Evolutionary conservation across 2,113 vertebrate genomes (phyloP).

Genomic region (Loxodonta africana): DNA sequence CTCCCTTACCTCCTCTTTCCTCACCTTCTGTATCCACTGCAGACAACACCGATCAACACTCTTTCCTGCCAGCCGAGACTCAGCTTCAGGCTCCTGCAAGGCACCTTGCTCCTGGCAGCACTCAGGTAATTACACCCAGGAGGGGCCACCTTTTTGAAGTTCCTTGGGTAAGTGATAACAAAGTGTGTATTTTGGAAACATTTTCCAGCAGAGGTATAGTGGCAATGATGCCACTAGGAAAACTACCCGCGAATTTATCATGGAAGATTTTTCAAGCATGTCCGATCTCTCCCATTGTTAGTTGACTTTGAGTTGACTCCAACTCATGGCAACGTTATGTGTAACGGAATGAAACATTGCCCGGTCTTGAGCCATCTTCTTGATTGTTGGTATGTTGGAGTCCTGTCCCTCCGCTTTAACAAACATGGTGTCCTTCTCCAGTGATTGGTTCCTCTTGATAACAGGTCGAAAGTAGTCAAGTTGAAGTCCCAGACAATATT

Average conservation of each 20-base stretch:
- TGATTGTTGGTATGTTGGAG: background rate
- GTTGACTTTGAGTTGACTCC: background rate
- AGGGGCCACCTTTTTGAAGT: background rate
- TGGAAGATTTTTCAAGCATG: background rate
- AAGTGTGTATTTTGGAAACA: background rate
- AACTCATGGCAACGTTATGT: background rate
- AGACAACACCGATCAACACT: background rate
- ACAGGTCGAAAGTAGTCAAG: too few species aligned
- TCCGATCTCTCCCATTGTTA: background rate
- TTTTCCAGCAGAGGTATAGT: background rate
- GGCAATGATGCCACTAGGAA: background rate
- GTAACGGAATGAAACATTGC: too few species aligned
- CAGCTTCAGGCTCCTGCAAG: background rate
- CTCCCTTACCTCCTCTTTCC: accelerated
- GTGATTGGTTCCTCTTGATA: too few species aligned
- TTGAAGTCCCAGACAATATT: too few species aligned
- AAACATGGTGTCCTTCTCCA: too few species aligned
- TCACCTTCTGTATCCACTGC: accelerated
- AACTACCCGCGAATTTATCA: background rate
- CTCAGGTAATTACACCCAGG: too few species aligned
- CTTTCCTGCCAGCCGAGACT: accelerated
- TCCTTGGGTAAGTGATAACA: background rate
- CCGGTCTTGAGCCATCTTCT: background rate
- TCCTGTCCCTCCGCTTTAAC: background rate
- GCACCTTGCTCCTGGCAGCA: accelerated